These are phyloP conservation scores for Barnardius zonarius DNA, from an alignment of 2,113 vertebrate genomes.

Conservation along the genomic window DNA sequence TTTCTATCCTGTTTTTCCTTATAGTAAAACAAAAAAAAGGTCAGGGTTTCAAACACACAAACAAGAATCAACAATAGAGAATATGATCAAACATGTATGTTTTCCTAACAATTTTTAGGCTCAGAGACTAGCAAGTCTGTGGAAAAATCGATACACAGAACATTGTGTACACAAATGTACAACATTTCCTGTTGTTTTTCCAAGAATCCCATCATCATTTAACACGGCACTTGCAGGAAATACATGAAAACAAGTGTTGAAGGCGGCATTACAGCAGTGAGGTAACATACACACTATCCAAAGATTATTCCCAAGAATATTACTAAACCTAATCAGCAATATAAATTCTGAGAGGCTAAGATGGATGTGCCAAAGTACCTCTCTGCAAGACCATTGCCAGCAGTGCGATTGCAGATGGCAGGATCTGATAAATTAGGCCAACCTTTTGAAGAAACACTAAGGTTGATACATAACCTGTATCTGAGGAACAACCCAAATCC, in stretches of 20 bases:
- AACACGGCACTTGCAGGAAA: constrained; percentile 4
- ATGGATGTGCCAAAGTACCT: background rate
- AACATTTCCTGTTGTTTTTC: constrained; percentile 37
- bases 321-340: background rate
- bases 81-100: background rate
- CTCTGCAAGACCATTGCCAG: background rate
- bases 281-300: background rate
- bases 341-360: background rate
- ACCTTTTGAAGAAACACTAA: background rate
- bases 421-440: background rate
- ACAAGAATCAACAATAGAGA: background rate
- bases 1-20: background rate
- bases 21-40: background rate
- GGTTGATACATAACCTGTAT: background rate
- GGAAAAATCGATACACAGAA: constrained; percentile 34
- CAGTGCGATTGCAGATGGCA: background rate
- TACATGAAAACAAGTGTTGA: background rate
- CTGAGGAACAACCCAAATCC: background rate
- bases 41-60: background rate
- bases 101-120: background rate
- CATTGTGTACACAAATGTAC: background rate
- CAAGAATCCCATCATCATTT: background rate
- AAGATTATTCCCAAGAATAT: background rate
- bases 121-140: background rate
- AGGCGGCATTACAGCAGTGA: background rate